A percentile compares a stretch with the other conserved stretches of the same genome.
Evolutionary conservation across 2,797 vertebrate genomes (phyloP).

Genomic region (Spizella passerina): DNA sequence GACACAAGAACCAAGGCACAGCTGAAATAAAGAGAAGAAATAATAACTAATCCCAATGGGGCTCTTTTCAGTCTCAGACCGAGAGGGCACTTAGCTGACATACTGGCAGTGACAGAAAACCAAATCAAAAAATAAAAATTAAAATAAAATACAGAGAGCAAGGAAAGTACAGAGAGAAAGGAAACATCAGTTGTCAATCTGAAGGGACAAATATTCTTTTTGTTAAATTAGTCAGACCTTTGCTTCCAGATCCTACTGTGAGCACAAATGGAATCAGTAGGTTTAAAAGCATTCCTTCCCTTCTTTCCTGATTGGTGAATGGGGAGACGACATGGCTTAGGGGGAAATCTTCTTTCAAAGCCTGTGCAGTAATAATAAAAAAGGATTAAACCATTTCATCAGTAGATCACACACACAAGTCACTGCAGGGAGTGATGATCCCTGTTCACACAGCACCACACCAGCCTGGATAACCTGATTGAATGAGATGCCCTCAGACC

Average conservation of each 20-base stretch:
- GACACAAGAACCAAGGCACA: not conserved
- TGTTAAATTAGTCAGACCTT: slow-evolving; percentile 88
- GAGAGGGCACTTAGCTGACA: not conserved
- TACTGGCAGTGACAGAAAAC: slow-evolving; percentile 18
- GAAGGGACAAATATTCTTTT: slow-evolving; percentile 58
- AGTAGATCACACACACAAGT: not conserved
- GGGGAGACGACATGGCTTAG: slow-evolving; percentile 98
- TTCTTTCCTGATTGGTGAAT: slow-evolving; percentile 98
- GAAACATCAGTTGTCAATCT: slow-evolving; percentile 43
- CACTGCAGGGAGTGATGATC: slow-evolving; percentile 39
- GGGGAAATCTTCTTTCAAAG: slow-evolving; percentile 98
- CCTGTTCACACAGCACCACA: slow-evolving; percentile 38
- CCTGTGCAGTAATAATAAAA: slow-evolving; percentile 82
- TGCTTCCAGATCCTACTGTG: slow-evolving; percentile 98
- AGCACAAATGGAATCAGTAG: slow-evolving; percentile 98
- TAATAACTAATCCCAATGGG: not conserved
- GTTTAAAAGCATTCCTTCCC: slow-evolving; percentile 99
- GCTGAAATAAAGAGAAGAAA: slow-evolving; percentile 61
- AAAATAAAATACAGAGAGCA: not conserved
- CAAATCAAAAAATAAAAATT: not conserved
- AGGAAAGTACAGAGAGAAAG: slow-evolving; percentile 43
- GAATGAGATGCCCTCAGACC: slow-evolving; percentile 28
- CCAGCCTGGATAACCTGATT: not conserved
- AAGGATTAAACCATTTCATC: slow-evolving; percentile 63
- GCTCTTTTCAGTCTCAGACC: slow-evolving; percentile 2